Evolutionary conservation across 2,888 invertebrate genomes (phyloP).

Genomic region (Acrocyrtus sp.): DNA sequence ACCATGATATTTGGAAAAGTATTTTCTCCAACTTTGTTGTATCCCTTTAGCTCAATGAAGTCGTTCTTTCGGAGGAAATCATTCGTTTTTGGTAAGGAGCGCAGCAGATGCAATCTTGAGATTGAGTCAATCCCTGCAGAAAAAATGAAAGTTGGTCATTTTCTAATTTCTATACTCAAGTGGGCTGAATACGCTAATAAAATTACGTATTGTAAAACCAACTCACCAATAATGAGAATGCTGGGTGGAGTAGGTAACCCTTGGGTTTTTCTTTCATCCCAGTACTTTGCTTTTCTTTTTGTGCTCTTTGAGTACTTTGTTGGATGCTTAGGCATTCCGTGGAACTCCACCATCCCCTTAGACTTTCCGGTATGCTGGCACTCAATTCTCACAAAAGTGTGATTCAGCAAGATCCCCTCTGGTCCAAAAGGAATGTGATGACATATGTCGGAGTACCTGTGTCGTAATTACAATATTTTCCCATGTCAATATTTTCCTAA

Average conservation of each 20-base stretch:
- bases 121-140: conserved; percentile 84
- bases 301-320: conserved; percentile 23
- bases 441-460: conserved; percentile 33
- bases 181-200: too few species aligned
- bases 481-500: too few species aligned
- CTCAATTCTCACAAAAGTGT: conserved; percentile 53
- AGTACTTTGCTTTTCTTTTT: conserved; percentile 42
- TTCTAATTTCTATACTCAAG: too few species aligned
- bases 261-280: conserved; percentile 35
- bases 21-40: conserved; percentile 78
- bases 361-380: conserved; percentile 49
- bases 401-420: conserved; percentile 25
- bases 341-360: conserved; percentile 44
- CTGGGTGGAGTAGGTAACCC: conserved; percentile 51
- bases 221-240: conserved; percentile 57
- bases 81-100: conserved; percentile 80
- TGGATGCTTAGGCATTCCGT: conserved; percentile 41
- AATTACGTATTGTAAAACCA: neutral
- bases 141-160: too few species aligned
- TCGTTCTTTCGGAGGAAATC: conserved; percentile 75
- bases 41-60: conserved; percentile 80
- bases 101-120: conserved; percentile 79
- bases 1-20: conserved; percentile 92
- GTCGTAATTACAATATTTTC: too few species aligned
- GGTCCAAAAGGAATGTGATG: conserved; percentile 28